These are phyloP conservation scores for Drosophila gaucha DNA, from an alignment of 2,888 invertebrate species.

Conservation along the genomic window DNA sequence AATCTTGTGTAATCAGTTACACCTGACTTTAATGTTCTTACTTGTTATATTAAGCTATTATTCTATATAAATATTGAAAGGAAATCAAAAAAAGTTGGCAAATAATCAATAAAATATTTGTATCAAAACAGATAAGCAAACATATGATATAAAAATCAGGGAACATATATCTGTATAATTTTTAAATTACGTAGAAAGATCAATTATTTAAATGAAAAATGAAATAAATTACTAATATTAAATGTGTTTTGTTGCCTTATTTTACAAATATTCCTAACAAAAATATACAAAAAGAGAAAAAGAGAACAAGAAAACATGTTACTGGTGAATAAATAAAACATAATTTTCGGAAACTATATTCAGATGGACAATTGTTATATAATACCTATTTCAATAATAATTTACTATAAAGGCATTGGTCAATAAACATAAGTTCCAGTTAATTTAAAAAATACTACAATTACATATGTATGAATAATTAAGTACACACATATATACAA, in stretches of 20 bases:
- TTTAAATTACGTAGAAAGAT: no score
- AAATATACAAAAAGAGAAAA: no score
- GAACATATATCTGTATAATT: slow-evolving; percentile 8
- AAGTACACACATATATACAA: slow-evolving; percentile 14
- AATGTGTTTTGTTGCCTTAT: not conserved
- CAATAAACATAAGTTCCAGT: slow-evolving; percentile 26
- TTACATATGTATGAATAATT: not conserved
- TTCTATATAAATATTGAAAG: not conserved
- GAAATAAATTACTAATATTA: not conserved
- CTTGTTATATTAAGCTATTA: not conserved
- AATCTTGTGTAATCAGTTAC: no score
- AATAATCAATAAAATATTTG: not conserved
- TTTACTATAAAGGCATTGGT: slow-evolving; percentile 23
- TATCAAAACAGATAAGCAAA: not conserved
- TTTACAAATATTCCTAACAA: not conserved
- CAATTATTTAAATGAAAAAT: not conserved
- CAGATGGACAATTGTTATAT: slow-evolving; percentile 4
- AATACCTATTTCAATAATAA: slow-evolving; percentile 6
- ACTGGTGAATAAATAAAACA: not conserved
- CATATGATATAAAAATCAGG: slow-evolving; percentile 11
- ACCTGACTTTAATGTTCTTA: not conserved
- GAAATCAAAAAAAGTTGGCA: not conserved
- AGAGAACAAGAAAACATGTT: no score
- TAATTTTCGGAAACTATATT: not conserved
- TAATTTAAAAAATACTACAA: slow-evolving; percentile 2